Evolutionary conservation across 2,113 vertebrate genomes (phyloP).

Genomic region (Turdus rufiventris): DNA sequence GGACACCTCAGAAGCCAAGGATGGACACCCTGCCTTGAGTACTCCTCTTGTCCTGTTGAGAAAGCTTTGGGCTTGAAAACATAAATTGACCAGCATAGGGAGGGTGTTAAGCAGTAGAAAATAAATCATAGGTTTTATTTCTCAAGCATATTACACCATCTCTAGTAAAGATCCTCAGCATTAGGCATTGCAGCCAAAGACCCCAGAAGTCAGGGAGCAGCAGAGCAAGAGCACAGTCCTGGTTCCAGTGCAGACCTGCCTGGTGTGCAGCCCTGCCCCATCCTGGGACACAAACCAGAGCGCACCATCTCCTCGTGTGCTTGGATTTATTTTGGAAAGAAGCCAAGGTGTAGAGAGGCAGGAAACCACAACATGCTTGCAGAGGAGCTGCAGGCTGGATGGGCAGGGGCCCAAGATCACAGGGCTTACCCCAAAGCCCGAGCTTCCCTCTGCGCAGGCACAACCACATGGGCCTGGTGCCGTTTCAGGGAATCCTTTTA

Average conservation of each 20-base stretch:
- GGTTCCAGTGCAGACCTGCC: background rate
- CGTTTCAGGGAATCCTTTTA: slow-evolving; percentile 47
- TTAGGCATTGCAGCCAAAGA: background rate
- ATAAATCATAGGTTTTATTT: background rate
- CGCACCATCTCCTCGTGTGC: background rate
- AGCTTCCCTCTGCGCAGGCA: background rate
- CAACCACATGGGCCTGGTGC: background rate
- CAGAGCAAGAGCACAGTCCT: fast-evolving
- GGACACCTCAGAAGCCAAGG: background rate
- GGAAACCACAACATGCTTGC: background rate
- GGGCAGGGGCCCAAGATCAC: background rate
- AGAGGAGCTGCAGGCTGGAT: background rate
- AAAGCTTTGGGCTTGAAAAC: background rate
- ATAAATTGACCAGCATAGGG: fast-evolving
- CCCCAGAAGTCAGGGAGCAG: background rate
- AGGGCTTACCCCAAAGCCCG: background rate
- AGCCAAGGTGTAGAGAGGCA: background rate
- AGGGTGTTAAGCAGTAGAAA: background rate
- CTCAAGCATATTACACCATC: background rate
- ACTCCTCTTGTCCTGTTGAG: background rate
- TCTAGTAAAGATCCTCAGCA: background rate
- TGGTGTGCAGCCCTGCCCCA: background rate
- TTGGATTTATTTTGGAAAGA: background rate
- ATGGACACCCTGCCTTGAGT: background rate
- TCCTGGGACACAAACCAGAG: background rate